Evolutionary conservation across 1,140 invertebrate genomes (phyloP).

Genomic region (Calosoma granatense): DNA sequence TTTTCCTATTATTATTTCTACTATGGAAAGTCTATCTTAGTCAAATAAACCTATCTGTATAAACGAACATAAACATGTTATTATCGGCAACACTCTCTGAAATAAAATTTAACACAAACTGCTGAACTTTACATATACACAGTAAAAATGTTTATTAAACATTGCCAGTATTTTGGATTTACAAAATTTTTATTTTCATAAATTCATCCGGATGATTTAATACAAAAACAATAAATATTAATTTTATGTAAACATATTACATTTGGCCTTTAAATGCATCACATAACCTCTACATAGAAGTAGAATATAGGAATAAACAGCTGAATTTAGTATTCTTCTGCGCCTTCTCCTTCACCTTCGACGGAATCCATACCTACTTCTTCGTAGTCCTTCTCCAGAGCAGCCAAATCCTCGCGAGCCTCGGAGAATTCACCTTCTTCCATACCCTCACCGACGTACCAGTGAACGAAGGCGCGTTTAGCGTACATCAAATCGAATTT

Average conservation of each 20-base stretch:
- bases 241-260: neutral
- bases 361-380: conserved; percentile 34
- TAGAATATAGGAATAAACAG: neutral
- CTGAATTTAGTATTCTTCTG: conserved; percentile 24
- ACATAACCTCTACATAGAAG: too few species aligned
- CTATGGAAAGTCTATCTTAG: too few species aligned
- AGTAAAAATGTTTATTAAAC: neutral
- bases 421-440: conserved; percentile 69
- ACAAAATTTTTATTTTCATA: neutral
- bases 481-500: conserved; percentile 77
- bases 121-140: too few species aligned
- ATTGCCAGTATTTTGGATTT: neutral
- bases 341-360: conserved; percentile 19
- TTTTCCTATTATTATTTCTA: too few species aligned
- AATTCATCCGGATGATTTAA: neutral
- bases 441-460: conserved; percentile 67
- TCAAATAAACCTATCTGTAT: too few species aligned
- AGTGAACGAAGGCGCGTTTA: conserved; percentile 69
- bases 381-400: conserved; percentile 56
- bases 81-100: too few species aligned
- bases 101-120: too few species aligned
- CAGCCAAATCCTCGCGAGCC: conserved; percentile 65
- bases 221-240: neutral
- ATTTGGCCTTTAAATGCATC: too few species aligned
- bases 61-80: too few species aligned